Base-by-base conservation (phyloP, 2,113 vertebrate species). In the Psettodes erumei region DNA sequence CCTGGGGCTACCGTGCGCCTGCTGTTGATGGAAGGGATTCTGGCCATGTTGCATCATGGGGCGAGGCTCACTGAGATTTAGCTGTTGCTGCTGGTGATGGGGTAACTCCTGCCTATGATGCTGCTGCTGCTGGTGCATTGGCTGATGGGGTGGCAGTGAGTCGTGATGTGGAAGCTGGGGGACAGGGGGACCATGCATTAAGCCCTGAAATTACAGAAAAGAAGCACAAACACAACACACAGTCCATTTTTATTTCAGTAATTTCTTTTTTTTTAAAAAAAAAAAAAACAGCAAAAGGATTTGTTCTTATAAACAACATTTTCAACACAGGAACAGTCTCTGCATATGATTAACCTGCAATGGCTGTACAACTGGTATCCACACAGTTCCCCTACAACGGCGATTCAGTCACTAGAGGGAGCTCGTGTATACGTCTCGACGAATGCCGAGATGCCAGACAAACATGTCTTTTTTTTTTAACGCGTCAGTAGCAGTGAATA, bases 11-110 rank as follows among this genome's bases (percentile, higher is more conserved):
- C 86, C 92, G 53, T 92, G 95, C 18, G 90, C 88, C 68, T 95
- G 89, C 15, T 96, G 96, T 48, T 95, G 96, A 85, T 96, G 93
- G 92, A 98, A 99, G 84, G 92, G 95, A 11, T 95, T 95, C 76
- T 96, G 96, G 33, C 93, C 91, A 74, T 96, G 92, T 59, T 96
- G 95, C 93, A 97, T 93, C 87, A 96, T 92, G 67, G 95, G 87
- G 65, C 88, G 92, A 63, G 89, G 86, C 54, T 94, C 91, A 25
- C 55, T 71, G 66, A 88, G 84, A 81, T 90, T 92, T 67, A 85
- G 77, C 62, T 86, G 91, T 73, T 89, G 91, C 56, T 89, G 93
- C 47, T 84, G 91, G 16, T 89, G 96, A 45, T 93, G 95, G 3
- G 91, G 93, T 28, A 92, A 66, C 9, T 95, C 95, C 10, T 93